Evolutionary conservation across 2,888 invertebrate genomes (phyloP), one percentile per base, ranked within the genome.

Genomic region (Acrobasis repandana): DNA sequence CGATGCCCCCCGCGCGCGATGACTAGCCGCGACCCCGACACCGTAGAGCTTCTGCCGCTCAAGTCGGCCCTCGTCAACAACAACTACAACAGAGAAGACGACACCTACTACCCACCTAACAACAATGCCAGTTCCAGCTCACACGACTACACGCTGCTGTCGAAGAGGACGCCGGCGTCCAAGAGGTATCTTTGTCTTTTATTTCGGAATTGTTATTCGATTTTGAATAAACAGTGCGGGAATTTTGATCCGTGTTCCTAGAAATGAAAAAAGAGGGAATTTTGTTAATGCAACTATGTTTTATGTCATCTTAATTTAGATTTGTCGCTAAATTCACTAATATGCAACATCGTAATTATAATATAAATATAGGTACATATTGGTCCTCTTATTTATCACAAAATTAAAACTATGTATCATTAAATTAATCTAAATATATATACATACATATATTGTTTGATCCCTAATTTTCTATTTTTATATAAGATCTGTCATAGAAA

Each of bases 81-180:
- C 76, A 79, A 81, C 77, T 87, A 85, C 76, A 80, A 81, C 77
- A 84, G 77, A 74, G 88, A 83, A 62, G 90, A 90, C 63, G 92
- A 91, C 50, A 78, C 82, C n/a, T 90, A 90, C 65, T 91, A 87
- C 65, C 83, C 86, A 14, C 87, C 79, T 48, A 79, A 82, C 67
- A 82, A 79, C 67, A 82, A 79, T 60, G 83, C 84, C 63, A 89
- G 90, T 0, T 88, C 91, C 56, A 85, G 82, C 36, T 85, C 90
- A 1, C 90, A 84, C 69, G 92, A 93, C 47, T 92, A 93, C 67
- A 85, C 89, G 54, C 73, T 92, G 66, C 81, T 92, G 61, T 92
- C 92, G 47, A 93, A 93, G 70, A 78, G 93, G 68, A 91, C 92
- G 66, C 92, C 92, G 83, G 92, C 91, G 61, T 92, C 92, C 2